Conservation (phyloP, 2,888 invertebrate species). For the Hirtodrosophila cameraria region DNA sequence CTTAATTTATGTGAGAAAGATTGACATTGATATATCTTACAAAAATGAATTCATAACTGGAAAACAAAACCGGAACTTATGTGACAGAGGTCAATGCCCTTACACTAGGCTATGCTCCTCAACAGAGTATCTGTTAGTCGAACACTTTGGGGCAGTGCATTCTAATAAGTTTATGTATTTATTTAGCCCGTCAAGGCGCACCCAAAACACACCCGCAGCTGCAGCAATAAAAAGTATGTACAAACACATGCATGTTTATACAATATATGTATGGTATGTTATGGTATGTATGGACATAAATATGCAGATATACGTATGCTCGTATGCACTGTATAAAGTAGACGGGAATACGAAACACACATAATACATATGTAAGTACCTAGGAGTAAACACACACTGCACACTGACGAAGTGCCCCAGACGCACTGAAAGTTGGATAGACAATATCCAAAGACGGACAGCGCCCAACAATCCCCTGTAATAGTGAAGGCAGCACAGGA, state of each 20-base stretch:
- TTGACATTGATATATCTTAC: too few relatives aligned
- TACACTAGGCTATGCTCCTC: background rate
- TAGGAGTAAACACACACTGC: slow-evolving; percentile 9
- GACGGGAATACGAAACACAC: slow-evolving; percentile 26
- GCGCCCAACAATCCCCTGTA: slow-evolving; percentile 49
- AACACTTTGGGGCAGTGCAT: slow-evolving; percentile 10
- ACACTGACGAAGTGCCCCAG: slow-evolving; percentile 33
- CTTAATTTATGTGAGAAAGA: too few relatives aligned
- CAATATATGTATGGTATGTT: too few relatives aligned
- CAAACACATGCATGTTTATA: too few relatives aligned
- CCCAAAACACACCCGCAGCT: slow-evolving; percentile 79
- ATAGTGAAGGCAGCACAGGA: slow-evolving; percentile 64
- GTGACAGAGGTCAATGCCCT: too few relatives aligned
- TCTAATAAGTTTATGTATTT: slow-evolving; percentile 46
- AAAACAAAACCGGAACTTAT: too few relatives aligned
- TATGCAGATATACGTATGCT: slow-evolving; percentile 27
- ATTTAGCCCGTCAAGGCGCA: slow-evolving; percentile 59
- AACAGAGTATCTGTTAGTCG: slow-evolving; percentile 30
- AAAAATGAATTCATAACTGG: too few relatives aligned
- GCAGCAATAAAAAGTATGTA: slow-evolving; percentile 61
- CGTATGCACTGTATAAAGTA: slow-evolving; percentile 20
- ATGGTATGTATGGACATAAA: slow-evolving; percentile 51
- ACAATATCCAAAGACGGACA: slow-evolving; percentile 50
- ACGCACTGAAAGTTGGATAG: slow-evolving; percentile 53
- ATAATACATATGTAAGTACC: slow-evolving; percentile 5